Conservation (phyloP, 2,113 vertebrate genomes). For the Serinus canaria region DNA sequence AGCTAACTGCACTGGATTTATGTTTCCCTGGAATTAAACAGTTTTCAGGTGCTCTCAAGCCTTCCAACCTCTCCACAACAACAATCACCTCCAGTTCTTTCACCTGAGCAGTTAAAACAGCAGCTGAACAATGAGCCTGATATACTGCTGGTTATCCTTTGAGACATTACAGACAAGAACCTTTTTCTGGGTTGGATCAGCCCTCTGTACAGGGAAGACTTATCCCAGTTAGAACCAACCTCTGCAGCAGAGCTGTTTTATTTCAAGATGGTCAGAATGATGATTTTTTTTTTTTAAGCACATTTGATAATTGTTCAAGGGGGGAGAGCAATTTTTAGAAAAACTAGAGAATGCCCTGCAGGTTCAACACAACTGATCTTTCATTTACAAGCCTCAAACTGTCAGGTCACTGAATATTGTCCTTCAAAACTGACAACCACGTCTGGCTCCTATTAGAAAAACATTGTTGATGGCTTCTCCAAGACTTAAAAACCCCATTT, state of each 20-base stretch:
- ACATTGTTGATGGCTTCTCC: neutral
- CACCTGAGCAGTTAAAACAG: neutral
- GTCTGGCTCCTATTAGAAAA: neutral
- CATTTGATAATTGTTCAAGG: neutral
- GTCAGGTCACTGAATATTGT: constrained; percentile 20
- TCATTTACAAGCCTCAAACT: neutral
- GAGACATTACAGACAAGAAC: neutral
- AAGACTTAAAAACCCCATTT: neutral
- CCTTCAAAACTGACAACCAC: constrained; percentile 10
- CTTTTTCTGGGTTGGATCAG: neutral
- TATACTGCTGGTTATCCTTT: neutral
- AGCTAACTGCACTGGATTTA: neutral
- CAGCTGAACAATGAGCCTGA: neutral
- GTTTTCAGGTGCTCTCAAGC: neutral
- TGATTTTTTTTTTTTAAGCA: neutral
- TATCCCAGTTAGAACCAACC: neutral
- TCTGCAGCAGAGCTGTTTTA: neutral
- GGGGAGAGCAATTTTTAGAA: neutral
- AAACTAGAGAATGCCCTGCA: constrained; percentile 1
- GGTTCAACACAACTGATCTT: constrained; percentile 15
- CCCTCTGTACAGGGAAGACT: neutral
- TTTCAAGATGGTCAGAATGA: neutral
- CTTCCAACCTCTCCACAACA: neutral
- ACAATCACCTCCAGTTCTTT: neutral
- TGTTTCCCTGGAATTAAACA: neutral